A percentile compares a stretch with the other conserved stretches of the same genome.
Evolutionary conservation across 2,888 invertebrate species (phyloP).

Genomic region (Mongoloraphidia duomilia): DNA sequence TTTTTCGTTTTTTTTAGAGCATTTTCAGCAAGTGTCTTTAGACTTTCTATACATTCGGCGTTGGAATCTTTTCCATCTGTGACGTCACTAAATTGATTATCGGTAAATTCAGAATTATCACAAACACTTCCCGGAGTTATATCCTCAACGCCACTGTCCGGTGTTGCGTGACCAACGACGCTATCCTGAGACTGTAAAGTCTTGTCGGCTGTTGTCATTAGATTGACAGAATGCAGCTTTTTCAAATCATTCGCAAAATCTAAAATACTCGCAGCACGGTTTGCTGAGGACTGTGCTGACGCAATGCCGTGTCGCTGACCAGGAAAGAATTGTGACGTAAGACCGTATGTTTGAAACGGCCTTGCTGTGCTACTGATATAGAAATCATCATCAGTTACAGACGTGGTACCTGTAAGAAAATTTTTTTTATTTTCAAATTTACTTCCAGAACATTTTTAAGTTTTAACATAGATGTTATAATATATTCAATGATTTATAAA

Average conservation of each 20-base stretch:
- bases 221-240: slow-evolving; percentile 19
- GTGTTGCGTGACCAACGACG: slow-evolving; percentile 38
- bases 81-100: background rate
- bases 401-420: slow-evolving; percentile 17
- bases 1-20: slow-evolving; percentile 9
- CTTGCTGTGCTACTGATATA: slow-evolving; percentile 57
- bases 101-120: slow-evolving; percentile 12
- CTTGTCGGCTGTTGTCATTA: slow-evolving; percentile 22
- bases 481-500: no score
- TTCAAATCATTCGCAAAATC: slow-evolving; percentile 6
- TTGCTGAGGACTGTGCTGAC: background rate
- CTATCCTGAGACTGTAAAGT: slow-evolving; percentile 13
- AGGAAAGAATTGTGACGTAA: slow-evolving; percentile 58
- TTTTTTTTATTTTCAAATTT: background rate
- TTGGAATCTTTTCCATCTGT: no score
- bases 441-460: background rate
- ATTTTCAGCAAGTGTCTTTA: slow-evolving; percentile 23
- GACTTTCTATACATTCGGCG: slow-evolving; percentile 6
- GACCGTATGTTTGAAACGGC: slow-evolving; percentile 50
- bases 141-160: slow-evolving; percentile 48
- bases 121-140: slow-evolving; percentile 34
- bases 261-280: slow-evolving; percentile 4
- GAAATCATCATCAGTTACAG: slow-evolving; percentile 45
- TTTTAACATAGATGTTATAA: background rate
- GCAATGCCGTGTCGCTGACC: slow-evolving; percentile 31